A percentile compares a stretch with the other conserved stretches of the same genome.
phyloP scores from a whole-genome alignment of 2,888 invertebrate species.

The Sarcophaga caerulescens region DNA sequence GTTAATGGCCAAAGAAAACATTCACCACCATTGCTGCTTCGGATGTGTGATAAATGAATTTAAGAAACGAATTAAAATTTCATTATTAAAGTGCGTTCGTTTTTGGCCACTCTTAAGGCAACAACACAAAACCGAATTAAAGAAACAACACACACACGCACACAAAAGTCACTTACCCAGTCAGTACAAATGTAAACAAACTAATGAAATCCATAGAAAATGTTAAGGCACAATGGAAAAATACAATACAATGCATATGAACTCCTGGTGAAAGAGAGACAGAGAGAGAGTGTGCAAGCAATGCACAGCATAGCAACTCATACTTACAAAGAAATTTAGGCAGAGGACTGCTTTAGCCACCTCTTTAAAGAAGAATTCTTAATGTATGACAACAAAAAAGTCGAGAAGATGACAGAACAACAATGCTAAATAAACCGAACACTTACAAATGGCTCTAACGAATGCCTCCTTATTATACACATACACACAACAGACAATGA shows the following conservation, averaged over 20 bases:
- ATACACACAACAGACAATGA: not conserved
- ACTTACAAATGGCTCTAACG: not conserved
- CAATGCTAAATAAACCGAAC: too few species aligned
- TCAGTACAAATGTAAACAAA: constrained; percentile 30
- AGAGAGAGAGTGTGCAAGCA: not conserved
- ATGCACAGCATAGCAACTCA: not conserved
- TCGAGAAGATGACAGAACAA: not conserved
- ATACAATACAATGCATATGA: not conserved
- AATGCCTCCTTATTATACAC: constrained; percentile 2
- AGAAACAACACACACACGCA: too few species aligned
- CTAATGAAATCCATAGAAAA: constrained; percentile 37
- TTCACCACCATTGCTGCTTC: not conserved
- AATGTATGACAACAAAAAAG: constrained; percentile 9
- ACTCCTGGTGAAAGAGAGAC: not conserved
- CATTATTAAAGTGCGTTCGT: not conserved
- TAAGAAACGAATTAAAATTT: not conserved
- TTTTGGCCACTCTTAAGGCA: not conserved
- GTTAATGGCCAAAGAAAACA: not conserved
- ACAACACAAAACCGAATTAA: not conserved
- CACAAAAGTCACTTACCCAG: not conserved
- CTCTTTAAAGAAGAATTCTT: constrained; percentile 29
- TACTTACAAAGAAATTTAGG: constrained; percentile 36
- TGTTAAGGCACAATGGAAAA: constrained; percentile 27
- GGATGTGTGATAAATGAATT: not conserved
- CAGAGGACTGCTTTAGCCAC: constrained; percentile 5